Evolutionary conservation across 1,140 invertebrate genomes (phyloP).

Genomic region (Ditylenchus dipsaci): DNA sequence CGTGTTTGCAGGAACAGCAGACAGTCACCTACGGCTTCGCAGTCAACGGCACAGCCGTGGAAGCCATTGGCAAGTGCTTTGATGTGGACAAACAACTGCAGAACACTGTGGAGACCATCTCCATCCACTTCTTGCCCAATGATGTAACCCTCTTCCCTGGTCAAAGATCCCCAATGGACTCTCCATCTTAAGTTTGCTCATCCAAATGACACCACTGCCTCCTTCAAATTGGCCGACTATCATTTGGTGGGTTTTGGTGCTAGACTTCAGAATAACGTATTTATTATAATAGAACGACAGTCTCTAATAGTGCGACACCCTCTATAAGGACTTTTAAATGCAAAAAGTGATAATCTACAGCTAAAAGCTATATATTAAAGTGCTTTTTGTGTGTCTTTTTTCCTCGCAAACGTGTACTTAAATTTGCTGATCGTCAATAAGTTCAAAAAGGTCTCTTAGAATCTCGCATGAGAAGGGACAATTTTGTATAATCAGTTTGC

Average conservation of each 20-base stretch:
- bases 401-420: no score
- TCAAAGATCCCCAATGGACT: background rate
- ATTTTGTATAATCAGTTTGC: no score
- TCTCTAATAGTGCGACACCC: no score
- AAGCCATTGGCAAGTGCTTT: conserved; percentile 13
- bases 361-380: no score
- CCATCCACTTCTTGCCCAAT: conserved; percentile 5
- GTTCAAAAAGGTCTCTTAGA: no score
- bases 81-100: background rate
- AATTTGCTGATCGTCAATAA: no score
- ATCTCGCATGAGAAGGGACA: no score
- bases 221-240: conserved; percentile 1
- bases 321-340: no score
- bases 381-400: no score
- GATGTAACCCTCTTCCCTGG: background rate
- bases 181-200: background rate
- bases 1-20: conserved; percentile 19
- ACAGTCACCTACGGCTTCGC: conserved; percentile 16
- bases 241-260: background rate
- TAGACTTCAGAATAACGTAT: no score
- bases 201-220: background rate
- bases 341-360: no score
- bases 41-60: conserved; percentile 4
- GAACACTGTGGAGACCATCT: background rate
- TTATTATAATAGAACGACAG: no score